phyloP scores from a whole-genome alignment of 2,888 invertebrate genomes.

The Plebejus argus region DNA sequence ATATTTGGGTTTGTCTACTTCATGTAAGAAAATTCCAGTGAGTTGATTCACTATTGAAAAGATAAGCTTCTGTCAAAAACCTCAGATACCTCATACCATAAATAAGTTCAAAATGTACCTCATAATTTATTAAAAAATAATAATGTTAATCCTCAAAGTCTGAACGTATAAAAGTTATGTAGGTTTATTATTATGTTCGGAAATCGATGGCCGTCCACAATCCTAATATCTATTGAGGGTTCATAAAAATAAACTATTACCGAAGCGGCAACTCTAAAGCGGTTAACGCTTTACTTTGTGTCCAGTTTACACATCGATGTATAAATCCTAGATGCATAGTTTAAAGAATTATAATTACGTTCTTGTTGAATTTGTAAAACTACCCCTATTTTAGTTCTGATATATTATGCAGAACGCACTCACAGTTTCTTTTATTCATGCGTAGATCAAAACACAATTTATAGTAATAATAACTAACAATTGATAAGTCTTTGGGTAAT shows the following conservation, averaged over 20 bases:
- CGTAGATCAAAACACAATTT: too few relatives aligned
- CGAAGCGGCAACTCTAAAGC: background rate
- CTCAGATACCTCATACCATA: background rate
- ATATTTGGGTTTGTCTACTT: too few relatives aligned
- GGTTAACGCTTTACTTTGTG: slow-evolving; percentile 7
- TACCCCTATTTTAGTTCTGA: too few relatives aligned
- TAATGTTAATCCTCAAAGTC: background rate
- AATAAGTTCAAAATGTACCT: background rate
- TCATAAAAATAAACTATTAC: slow-evolving; percentile 27
- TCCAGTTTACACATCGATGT: background rate
- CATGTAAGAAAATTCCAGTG: too few relatives aligned
- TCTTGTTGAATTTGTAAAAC: too few relatives aligned
- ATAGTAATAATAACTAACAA: too few relatives aligned
- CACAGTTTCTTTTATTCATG: too few relatives aligned
- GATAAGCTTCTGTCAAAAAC: background rate
- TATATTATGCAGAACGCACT: too few relatives aligned
- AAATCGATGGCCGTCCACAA: background rate
- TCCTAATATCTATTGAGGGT: slow-evolving; percentile 25
- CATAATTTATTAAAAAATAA: background rate
- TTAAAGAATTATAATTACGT: too few relatives aligned
- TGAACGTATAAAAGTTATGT: background rate
- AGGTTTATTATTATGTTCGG: slow-evolving; percentile 2
- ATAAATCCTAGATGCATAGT: background rate
- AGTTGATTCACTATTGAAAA: background rate
- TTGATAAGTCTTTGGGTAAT: too few relatives aligned